phyloP scores from a whole-genome alignment of 2,888 invertebrate genomes.

The Hemistola chrysoprasaria region DNA sequence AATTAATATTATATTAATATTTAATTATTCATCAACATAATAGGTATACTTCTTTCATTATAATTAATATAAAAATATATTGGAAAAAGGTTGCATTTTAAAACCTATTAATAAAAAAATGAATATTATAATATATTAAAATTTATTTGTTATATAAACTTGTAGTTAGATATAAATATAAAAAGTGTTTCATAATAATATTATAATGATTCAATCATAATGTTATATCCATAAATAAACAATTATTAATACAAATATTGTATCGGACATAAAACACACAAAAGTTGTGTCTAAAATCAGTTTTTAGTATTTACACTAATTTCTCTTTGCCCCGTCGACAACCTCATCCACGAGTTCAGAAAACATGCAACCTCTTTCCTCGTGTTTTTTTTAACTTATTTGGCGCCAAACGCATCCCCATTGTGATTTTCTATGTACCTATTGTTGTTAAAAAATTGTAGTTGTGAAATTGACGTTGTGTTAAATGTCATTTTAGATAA shows the following conservation, averaged over 20 bases:
- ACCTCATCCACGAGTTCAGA: background rate
- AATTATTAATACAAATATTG: too few species aligned
- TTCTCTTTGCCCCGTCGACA: too few species aligned
- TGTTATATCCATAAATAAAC: too few species aligned
- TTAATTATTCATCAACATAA: slow-evolving; percentile 30
- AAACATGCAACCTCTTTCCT: too few species aligned
- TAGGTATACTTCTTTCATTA: background rate
- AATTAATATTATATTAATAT: slow-evolving; percentile 34
- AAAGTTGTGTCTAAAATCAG: too few species aligned
- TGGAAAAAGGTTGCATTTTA: background rate
- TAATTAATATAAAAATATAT: slow-evolving; percentile 4
- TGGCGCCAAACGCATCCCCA: slow-evolving; percentile 35
- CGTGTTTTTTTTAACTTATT: background rate
- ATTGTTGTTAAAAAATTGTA: slow-evolving; percentile 51
- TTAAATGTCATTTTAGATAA: slow-evolving; percentile 56
- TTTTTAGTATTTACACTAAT: too few species aligned
- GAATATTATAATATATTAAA: too few species aligned
- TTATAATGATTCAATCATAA: too few species aligned
- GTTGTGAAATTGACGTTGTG: slow-evolving; percentile 77
- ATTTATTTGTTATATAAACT: too few species aligned
- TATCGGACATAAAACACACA: too few species aligned
- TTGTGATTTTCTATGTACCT: slow-evolving; percentile 34
- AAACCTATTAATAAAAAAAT: background rate
- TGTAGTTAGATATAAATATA: too few species aligned
- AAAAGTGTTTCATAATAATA: too few species aligned